Evolutionary conservation across 2,113 vertebrate species (phyloP), one percentile per base, ranked within the genome.

Genomic region (Cephalopholis sonnerati): DNA sequence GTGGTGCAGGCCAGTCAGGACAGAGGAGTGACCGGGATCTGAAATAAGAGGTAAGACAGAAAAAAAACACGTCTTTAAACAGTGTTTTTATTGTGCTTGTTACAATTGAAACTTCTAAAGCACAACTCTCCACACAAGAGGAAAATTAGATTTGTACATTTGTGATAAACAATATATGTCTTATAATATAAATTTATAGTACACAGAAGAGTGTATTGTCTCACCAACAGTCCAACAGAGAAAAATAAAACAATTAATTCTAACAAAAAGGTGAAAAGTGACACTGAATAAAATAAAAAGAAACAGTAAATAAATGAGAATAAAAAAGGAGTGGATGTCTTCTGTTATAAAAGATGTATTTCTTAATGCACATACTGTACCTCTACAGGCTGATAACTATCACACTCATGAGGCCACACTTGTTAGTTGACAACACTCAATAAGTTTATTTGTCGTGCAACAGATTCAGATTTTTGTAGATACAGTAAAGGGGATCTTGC

Each of bases 1-100:
- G 81, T 20, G 95, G 93, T 66, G 80, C 78, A 15, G 93, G 88
- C 93, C 91, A 95, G 1, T 91, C 79, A 66, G 82, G 82, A 77
- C 57, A 65, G 58, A 1, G 91, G 87, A 24, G 82, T 64, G 3
- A 96, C 54, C 24, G 93, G 85, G 59, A 96, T 87, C 95, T 96
- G 69, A 72, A 87, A 89, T 12, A 16, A 80, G 41, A 69, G 41
- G 65, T n/a, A 22, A 2, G 41, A 44, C 41, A 44, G 10, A 55
- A 18, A 20, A 8, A 29, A 53, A 24, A 51, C 58, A 44, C 1
- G 0, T 27, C 55, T 59, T 64, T 20, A 25, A 63, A 20, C 15
- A 1, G 3, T 16, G 25, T 74, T 36, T 36, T 36, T 36, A 36
- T 36, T 36, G 36, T 36, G 36, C 36, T 36, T 36, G 3, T 36